Base-by-base conservation (phyloP, 1,140 invertebrate species). In the Hermetia illucens region DNA sequence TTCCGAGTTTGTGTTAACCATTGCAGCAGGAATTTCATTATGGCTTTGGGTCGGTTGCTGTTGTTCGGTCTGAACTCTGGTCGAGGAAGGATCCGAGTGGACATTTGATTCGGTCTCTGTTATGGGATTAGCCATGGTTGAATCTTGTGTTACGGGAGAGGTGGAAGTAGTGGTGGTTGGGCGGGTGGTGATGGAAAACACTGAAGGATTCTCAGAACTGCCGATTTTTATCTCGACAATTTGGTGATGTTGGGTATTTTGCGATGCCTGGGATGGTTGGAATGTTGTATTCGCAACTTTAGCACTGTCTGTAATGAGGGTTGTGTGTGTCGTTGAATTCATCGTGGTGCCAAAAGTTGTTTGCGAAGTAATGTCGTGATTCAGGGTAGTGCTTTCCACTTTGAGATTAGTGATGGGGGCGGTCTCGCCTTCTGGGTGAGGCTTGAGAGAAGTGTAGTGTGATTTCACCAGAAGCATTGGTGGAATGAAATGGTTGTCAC, bases 391-490 rank as follows among this genome's bases (percentile, higher is more conserved):
- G 20, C 18, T 38, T 38, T n/a, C 5, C n/a, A n/a, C n/a, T 38
- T 19, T 31, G 30, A 8, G 15, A 21, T 30, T 18, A 20, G 35
- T 18, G 33, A 29, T 41, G 39, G 16, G 34, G 5, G 2, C 13
- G 15, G 9, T 20, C 10, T 5, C 25, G 39, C 24, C 35, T 31
- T 34, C 18, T 4, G 3, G 10, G 33, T 34, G n/a, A 19, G 18
- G 6, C 15, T 38, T 38, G 25, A 25, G 12, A 20, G 34, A 16
- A 30, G 58, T 49, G 47, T 61, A 60, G 40, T 58, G 52, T 16
- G 57, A 53, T 34, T 59, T 58, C 4, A 61, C 58, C 40, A 61
- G 39, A 31, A 61, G 19, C 58, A 61, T 60, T 8, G 58, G 58
- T 16, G 58, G 58, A 36, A 61, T 60, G n/a, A 61, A 61, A 36